These are phyloP conservation scores for Chiridota heheva DNA, from an alignment of 35 echinoderm and acorn worm species.

Conservation along the genomic window DNA sequence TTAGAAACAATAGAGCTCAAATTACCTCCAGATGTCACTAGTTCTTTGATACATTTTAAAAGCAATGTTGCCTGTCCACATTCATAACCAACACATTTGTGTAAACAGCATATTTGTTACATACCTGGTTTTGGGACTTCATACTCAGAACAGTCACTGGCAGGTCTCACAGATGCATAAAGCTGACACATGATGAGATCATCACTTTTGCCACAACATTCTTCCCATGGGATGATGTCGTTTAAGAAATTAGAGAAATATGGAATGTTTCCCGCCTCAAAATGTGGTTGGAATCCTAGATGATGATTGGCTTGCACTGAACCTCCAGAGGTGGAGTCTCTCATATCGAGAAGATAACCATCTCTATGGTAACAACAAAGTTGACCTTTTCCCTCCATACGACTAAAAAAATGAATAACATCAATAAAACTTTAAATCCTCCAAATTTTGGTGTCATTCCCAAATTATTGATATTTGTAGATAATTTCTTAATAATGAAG, in stretches of 20 bases:
- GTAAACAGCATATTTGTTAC: background rate
- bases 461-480: no score
- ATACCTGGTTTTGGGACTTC: slow-evolving; percentile 67
- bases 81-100: background rate
- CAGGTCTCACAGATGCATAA: slow-evolving; percentile 55
- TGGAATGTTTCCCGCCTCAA: slow-evolving; percentile 50
- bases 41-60: no score
- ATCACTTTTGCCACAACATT: slow-evolving; percentile 68
- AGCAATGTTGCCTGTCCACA: background rate
- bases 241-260: slow-evolving; percentile 77
- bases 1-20: no score
- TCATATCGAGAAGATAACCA: slow-evolving; percentile 54
- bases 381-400: slow-evolving; percentile 56
- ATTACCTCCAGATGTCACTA: no score
- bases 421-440: no score
- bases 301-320: slow-evolving; percentile 56
- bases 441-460: no score
- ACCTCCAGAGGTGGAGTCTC: slow-evolving; percentile 62
- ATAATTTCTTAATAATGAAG: no score
- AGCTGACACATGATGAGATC: slow-evolving; percentile 27
- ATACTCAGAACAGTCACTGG: slow-evolving; percentile 69
- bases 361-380: slow-evolving; percentile 77
- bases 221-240: slow-evolving; percentile 79
- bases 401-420: slow-evolving; percentile 13
- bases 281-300: slow-evolving; percentile 41